Conservation (phyloP, 37 sponge, comb jelly and placozoan genomes). For the Halichondria panicea region DNA sequence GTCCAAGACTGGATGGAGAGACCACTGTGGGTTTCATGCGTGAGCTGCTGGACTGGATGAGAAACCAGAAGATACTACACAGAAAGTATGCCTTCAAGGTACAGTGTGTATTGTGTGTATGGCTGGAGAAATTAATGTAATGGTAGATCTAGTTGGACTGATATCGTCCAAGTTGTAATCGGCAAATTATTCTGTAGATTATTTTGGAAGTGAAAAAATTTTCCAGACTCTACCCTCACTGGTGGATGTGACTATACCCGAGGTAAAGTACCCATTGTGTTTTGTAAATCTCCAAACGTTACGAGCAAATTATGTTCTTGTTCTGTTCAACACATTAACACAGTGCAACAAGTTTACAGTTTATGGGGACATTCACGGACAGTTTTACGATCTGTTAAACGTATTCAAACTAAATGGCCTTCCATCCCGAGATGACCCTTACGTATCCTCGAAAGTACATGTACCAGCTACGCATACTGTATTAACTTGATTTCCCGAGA, state of each 20-base stretch:
- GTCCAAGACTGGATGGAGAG: constrained; percentile 84
- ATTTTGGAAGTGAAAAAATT: constrained; percentile 61
- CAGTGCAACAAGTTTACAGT: constrained; percentile 88
- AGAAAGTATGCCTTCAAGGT: constrained; percentile 93
- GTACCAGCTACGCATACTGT: too few relatives aligned
- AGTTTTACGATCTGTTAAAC: constrained; percentile 96
- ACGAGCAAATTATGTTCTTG: neutral
- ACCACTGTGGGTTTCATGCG: constrained; percentile 90
- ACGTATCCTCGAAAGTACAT: too few relatives aligned
- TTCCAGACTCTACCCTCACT: constrained; percentile 64
- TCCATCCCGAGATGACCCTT: constrained; percentile 90
- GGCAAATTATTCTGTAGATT: constrained; percentile 50
- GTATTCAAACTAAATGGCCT: constrained; percentile 94
- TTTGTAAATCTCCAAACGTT: neutral
- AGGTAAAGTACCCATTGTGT: too few relatives aligned
- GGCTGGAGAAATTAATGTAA: too few relatives aligned
- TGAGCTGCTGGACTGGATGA: constrained; percentile 71
- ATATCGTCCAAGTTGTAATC: too few relatives aligned
- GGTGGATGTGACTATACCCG: constrained; percentile 82
- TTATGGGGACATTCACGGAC: constrained; percentile 99
- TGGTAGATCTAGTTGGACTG: too few relatives aligned
- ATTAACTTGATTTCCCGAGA: too few relatives aligned
- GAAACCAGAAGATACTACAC: constrained; percentile 87
- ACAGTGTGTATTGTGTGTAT: too few relatives aligned
- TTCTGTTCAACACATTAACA: neutral